Percentiles rank a stretch among this genome's conserved stretches.
phyloP scores from a whole-genome alignment of 2,113 vertebrate genomes.

The Atrichornis clamosus region DNA sequence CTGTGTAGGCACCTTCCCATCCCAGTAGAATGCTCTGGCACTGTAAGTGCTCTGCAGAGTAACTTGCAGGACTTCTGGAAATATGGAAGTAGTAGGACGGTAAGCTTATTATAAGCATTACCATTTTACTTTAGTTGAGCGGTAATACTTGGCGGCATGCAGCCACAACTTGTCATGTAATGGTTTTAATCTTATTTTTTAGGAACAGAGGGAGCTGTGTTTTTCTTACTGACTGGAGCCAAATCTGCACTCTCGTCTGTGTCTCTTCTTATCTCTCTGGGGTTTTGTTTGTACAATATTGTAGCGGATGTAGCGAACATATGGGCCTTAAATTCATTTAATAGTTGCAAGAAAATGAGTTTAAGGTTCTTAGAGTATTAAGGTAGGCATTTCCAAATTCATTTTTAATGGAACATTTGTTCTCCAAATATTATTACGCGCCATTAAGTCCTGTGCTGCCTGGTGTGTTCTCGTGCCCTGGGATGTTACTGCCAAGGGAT shows the following conservation, averaged over 20 bases:
- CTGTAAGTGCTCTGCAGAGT: neutral
- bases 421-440: conserved; percentile 17
- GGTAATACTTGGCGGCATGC: neutral
- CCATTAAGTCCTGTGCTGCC: conserved; percentile 28
- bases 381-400: conserved; percentile 51
- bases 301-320: neutral
- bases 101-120: conserved; percentile 29
- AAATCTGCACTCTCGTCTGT: neutral
- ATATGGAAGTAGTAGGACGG: neutral
- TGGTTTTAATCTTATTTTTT: conserved; percentile 61
- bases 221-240: conserved; percentile 21
- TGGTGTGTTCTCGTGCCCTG: neutral
- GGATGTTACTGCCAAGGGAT: neutral
- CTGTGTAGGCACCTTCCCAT: neutral
- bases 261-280: neutral
- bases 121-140: conserved; percentile 10
- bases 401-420: conserved; percentile 59
- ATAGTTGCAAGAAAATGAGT: conserved; percentile 43
- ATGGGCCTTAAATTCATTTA: conserved; percentile 36
- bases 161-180: neutral
- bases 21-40: fast-evolving
- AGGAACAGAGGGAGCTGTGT: neutral
- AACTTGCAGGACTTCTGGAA: neutral
- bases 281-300: conserved; percentile 44
- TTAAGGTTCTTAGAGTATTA: conserved; percentile 47